Percentiles rank a stretch among this genome's conserved stretches.
phyloP scores from a whole-genome alignment of 1,140 invertebrate species.

The Drosophila athabasca region DNA sequence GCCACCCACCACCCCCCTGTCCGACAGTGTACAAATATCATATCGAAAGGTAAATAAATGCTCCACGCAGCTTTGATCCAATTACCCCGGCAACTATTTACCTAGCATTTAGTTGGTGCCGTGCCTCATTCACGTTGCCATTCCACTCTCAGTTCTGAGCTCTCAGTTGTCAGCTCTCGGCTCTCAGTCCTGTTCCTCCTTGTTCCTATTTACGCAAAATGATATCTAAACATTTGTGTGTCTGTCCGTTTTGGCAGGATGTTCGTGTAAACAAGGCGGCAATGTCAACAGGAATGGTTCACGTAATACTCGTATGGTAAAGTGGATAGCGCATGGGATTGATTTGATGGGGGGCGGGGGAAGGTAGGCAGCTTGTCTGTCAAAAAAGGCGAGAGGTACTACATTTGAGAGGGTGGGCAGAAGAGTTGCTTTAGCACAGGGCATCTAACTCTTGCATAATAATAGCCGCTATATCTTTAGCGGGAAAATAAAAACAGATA shows the following conservation, averaged over 20 bases:
- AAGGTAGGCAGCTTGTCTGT: slow-evolving; percentile 28
- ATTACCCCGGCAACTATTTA: slow-evolving; percentile 76
- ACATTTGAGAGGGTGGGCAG: neutral
- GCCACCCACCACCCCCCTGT: neutral
- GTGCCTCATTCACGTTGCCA: slow-evolving; percentile 2
- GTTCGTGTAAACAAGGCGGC: slow-evolving; percentile 62
- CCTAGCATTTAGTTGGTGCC: slow-evolving; percentile 55
- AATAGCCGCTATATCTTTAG: too few species aligned
- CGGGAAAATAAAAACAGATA: too few species aligned
- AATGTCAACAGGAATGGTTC: slow-evolving; percentile 68
- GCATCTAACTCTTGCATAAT: too few species aligned
- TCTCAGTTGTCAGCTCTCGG: too few species aligned
- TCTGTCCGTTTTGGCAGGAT: slow-evolving; percentile 10
- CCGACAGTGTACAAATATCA: slow-evolving; percentile 31
- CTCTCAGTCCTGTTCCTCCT: neutral
- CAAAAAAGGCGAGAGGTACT: slow-evolving; percentile 22
- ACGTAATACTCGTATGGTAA: slow-evolving; percentile 32
- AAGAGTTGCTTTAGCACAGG: neutral
- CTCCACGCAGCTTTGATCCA: slow-evolving; percentile 50
- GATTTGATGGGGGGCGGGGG: slow-evolving; percentile 1
- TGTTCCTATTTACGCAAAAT: slow-evolving; percentile 55
- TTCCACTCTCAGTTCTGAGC: neutral
- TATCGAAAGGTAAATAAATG: slow-evolving; percentile 66
- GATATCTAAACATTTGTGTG: slow-evolving; percentile 61
- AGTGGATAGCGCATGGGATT: neutral